Conservation (phyloP, 37 sponge, comb jelly and placozoan species). For the Sycon ciliatum region DNA sequence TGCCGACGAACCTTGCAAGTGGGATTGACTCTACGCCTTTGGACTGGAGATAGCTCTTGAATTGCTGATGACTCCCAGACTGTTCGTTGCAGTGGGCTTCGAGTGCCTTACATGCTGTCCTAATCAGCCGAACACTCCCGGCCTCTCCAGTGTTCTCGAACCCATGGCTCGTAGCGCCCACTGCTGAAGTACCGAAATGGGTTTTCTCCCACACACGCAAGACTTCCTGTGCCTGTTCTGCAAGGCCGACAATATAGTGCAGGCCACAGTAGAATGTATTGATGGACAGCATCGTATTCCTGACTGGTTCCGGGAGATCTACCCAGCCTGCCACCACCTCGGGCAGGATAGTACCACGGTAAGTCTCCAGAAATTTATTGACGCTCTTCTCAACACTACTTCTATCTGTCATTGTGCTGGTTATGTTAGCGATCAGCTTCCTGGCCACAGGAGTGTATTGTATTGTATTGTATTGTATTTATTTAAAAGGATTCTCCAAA, state of each 20-base stretch:
- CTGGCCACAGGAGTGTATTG: background rate
- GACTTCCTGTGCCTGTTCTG: conserved; percentile 17
- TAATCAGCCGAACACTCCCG: conserved; percentile 33
- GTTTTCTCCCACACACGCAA: conserved; percentile 35
- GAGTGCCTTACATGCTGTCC: conserved; percentile 49
- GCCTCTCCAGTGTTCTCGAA: conserved; percentile 1
- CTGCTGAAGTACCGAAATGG: background rate
- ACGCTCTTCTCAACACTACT: conserved; percentile 34
- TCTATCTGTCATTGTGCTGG: conserved; percentile 50
- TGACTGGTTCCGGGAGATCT: conserved; percentile 8
- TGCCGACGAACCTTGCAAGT: background rate
- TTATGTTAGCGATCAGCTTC: conserved; percentile 19
- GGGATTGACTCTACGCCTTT: background rate
- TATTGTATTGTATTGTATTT: too few relatives aligned
- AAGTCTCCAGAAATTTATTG: conserved; percentile 29
- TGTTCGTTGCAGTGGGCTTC: conserved; percentile 33
- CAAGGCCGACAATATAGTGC: conserved; percentile 36
- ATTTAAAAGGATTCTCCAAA: too few relatives aligned
- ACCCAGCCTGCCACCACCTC: conserved; percentile 16
- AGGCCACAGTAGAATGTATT: conserved; percentile 52
- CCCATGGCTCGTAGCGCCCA: background rate
- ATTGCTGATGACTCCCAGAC: conserved; percentile 1
- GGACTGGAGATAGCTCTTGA: background rate
- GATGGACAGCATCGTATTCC: conserved; percentile 15
- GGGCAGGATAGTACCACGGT: conserved; percentile 28